phyloP scores from a whole-genome alignment of 2,113 vertebrate genomes.

The Vimba vimba region DNA sequence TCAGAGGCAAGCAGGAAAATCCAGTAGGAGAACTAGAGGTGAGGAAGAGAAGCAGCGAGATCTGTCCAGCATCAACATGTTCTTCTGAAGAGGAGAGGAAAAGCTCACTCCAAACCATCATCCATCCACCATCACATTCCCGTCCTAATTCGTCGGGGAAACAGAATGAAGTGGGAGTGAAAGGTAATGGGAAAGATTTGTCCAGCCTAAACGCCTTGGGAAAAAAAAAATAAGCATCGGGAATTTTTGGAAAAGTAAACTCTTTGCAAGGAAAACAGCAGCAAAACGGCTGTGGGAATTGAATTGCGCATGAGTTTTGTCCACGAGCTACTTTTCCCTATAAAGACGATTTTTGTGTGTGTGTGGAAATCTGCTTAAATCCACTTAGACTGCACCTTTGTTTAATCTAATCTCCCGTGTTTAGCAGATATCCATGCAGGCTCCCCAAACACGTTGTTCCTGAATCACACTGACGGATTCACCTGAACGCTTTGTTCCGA shows the following conservation, averaged over 20 bases:
- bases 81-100: conserved; percentile 62
- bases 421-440: conserved; percentile 66
- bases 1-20: conserved; percentile 45
- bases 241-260: conserved; percentile 45
- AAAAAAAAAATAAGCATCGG: not conserved
- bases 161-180: conserved; percentile 26
- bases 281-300: conserved; percentile 13
- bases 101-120: conserved; percentile 60
- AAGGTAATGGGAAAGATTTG: conserved; percentile 73
- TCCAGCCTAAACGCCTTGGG: conserved; percentile 42
- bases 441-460: conserved; percentile 54
- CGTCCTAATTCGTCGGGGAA: conserved; percentile 1
- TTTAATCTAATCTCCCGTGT: conserved; percentile 14
- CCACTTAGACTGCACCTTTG: conserved; percentile 5
- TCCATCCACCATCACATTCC: conserved; percentile 24
- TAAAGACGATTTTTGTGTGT: not conserved
- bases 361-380: conserved; percentile 1
- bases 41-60: not conserved
- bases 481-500: conserved; percentile 64
- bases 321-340: conserved; percentile 12
- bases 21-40: conserved; percentile 34
- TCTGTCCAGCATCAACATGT: conserved; percentile 64
- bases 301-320: not conserved
- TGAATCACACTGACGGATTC: conserved; percentile 64
- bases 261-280: conserved; percentile 45